Conservation (phyloP, 2,797 vertebrate genomes). For the Antrozous pallidus region DNA sequence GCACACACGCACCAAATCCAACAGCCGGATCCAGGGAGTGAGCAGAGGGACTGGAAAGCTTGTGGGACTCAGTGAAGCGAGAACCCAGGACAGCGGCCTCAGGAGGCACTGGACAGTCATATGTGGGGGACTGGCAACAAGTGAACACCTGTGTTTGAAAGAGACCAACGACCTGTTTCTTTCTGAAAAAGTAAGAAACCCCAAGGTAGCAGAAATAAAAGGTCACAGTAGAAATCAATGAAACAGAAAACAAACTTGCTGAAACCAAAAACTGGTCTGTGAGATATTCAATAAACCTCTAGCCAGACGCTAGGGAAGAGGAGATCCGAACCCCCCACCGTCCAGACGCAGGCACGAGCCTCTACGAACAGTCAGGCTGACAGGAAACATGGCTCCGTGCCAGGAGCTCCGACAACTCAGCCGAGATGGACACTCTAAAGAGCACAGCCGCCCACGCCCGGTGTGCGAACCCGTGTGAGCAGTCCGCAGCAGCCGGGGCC, state of each 20-base stretch:
- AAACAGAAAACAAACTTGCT: neutral
- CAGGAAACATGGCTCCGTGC: accelerated
- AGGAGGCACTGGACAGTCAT: neutral
- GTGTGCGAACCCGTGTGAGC: too few species aligned
- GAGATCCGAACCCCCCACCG: neutral
- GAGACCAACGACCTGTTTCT: neutral
- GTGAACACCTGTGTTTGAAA: neutral
- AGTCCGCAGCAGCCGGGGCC: neutral
- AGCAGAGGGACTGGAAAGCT: neutral
- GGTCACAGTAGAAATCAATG: neutral
- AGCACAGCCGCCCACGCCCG: neutral
- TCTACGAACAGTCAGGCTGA: neutral
- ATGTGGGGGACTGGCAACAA: neutral
- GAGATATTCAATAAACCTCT: neutral
- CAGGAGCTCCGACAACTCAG: too few species aligned
- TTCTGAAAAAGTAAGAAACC: neutral
- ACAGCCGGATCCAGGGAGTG: neutral
- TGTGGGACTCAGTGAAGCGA: neutral
- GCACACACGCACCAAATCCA: neutral
- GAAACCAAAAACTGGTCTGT: neutral
- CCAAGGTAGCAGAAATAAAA: neutral
- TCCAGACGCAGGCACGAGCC: neutral
- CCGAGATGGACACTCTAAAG: too few species aligned
- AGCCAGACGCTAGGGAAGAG: neutral
- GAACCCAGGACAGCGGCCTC: neutral